Evolutionary conservation across 1,140 invertebrate species (phyloP).

Genomic region (Pogonomyrmex californicus): DNA sequence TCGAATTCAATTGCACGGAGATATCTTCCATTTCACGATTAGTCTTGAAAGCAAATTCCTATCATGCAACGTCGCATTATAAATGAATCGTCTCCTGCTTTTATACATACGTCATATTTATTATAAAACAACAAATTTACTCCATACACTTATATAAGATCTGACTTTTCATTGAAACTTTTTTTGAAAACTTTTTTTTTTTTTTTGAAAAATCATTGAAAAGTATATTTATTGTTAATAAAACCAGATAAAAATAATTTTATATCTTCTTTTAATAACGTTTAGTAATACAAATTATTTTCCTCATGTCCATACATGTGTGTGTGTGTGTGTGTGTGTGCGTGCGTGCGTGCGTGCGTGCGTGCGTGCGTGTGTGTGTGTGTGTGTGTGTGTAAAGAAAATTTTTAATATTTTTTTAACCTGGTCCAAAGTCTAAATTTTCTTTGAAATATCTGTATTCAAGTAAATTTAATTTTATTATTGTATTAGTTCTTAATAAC

Average conservation of each 20-base stretch:
- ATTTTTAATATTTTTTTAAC: neutral
- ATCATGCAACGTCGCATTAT: constrained; percentile 19
- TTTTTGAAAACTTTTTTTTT: constrained; percentile 67
- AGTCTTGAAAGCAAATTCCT: constrained; percentile 53
- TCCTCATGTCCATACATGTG: neutral
- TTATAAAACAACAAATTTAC: constrained; percentile 49
- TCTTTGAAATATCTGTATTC: neutral
- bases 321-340: too few relatives aligned
- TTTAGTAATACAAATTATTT: neutral
- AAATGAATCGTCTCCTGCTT: constrained; percentile 58
- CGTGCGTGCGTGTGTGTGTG: too few relatives aligned
- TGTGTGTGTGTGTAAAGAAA: neutral
- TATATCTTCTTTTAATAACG: neutral
- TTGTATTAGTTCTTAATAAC: neutral
- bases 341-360: too few relatives aligned
- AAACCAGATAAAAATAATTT: constrained; percentile 76
- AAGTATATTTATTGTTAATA: constrained; percentile 86
- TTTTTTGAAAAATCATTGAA: constrained; percentile 68
- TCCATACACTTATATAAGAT: constrained; percentile 69
- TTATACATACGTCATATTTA: constrained; percentile 52
- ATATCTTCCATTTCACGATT: constrained; percentile 65
- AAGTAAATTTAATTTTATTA: constrained; percentile 5
- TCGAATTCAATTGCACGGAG: constrained; percentile 51
- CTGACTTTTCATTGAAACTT: constrained; percentile 67
- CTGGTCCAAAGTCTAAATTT: neutral